Evolutionary conservation across 37 sponge, comb jelly and placozoan species (phyloP).

Genomic region (Axinella damicornis): DNA sequence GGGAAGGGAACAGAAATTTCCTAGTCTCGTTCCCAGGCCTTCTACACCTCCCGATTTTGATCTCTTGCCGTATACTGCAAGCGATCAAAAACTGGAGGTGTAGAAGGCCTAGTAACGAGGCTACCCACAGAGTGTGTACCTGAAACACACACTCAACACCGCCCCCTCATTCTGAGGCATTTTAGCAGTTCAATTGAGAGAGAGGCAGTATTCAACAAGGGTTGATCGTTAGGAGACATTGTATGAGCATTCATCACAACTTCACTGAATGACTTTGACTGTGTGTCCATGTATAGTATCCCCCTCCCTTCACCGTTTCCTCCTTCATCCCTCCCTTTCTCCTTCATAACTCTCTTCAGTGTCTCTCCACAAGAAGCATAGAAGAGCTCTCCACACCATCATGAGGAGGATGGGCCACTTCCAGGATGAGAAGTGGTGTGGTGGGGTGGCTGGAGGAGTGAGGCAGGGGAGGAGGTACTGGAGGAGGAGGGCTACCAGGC

Average conservation of each 20-base stretch:
- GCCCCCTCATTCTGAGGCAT: conserved; percentile 81
- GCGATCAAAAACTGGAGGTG: too few species aligned
- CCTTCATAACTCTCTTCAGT: conserved; percentile 33
- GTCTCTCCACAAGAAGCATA: conserved; percentile 71
- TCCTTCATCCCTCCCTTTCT: too few species aligned
- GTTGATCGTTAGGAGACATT: too few species aligned
- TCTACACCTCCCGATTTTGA: too few species aligned
- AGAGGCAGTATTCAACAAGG: conserved; percentile 89
- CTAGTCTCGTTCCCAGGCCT: too few species aligned
- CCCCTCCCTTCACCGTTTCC: too few species aligned
- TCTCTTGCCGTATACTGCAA: too few species aligned
- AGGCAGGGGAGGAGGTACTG: conserved; percentile 71
- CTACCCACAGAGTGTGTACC: conserved; percentile 2
- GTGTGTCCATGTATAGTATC: too few species aligned
- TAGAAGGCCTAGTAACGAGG: too few species aligned
- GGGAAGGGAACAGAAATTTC: neutral
- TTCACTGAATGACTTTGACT: too few species aligned
- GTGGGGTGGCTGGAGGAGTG: conserved; percentile 18
- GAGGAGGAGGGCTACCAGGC: conserved; percentile 84
- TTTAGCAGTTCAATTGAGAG: conserved; percentile 93
- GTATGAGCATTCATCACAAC: too few species aligned
- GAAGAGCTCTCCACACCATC: conserved; percentile 60
- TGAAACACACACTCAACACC: conserved; percentile 51
- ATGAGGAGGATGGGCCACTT: conserved; percentile 77
- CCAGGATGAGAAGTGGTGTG: conserved; percentile 14